Evolutionary conservation across 2,888 invertebrate species (phyloP), one percentile per base, ranked within the genome.

Genomic region (Asteroscopus sphinx): DNA sequence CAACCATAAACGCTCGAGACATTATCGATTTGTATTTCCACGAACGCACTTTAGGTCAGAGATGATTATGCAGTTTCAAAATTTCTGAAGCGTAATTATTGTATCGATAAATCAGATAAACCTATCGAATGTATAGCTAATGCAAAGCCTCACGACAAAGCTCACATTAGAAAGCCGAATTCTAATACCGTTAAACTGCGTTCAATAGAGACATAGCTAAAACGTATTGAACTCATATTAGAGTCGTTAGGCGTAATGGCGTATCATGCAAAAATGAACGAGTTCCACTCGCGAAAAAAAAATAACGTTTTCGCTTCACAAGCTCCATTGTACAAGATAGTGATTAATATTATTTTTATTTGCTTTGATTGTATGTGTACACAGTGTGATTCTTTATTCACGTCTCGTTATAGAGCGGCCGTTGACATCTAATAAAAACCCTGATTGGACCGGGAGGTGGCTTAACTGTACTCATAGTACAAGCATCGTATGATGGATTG

Each of bases 271-370:
- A 91, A 90, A 91, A 90, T 79, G 73, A 74, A 65, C 73, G 52
- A 66, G 70, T 59, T 60, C 60, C 57, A 64, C 65, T 68, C 53
- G 61, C 53, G 56, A 60, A 79, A 79, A 85, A 66, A 88, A 88
- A 85, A n/a, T n/a, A 84, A 77, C 76, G 52, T 73, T 83, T 83
- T 83, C 82, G 83, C 83, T 80, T 69, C 78, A 79, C 76, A 74
- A 76, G 76, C 70, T 76, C 76, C 70, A 82, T 84, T 87, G 84
- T 86, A 77, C 68, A 76, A 76, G 73, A 74, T 75, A 75, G 76
- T 86, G 88, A 91, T 92, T 89, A 88, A 88, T 89, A 85, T 84
- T 83, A 86, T 86, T 88, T 87, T 88, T 90, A 89, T 90, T 88
- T 86, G 85, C 83, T 86, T 87, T 86, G 86, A 88, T 89, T 88